Base-by-base conservation (phyloP, 1,140 invertebrate species). In the Drosophila lacertosa region DNA sequence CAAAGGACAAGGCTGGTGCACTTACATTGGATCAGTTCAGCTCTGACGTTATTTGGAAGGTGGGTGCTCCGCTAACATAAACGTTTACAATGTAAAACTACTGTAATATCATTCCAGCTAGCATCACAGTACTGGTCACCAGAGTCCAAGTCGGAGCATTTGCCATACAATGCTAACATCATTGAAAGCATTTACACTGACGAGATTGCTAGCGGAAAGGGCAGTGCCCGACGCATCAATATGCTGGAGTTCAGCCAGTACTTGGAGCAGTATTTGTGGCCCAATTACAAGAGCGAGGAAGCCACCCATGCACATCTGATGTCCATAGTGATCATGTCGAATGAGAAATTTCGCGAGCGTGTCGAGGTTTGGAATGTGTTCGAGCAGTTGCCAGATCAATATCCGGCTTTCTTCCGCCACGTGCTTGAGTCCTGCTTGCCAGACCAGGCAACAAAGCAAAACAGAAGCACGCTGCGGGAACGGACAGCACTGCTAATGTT, bases 171-270 rank as follows among this genome's bases (percentile, higher is more conserved):
- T 92, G 83, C 94, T 16, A 91, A 95, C 67, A 94, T 97, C 69
- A 94, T 97, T 37, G 96, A 97, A 81, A 94, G 96, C 77, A 95
- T 97, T 77, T 97, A 97, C 83, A 90, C 94, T 18, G 93, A 95
- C 78, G 96, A 98, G 92, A 96, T 97, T 79, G 93, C 93, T 73
- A 94, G 94, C 32, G 94, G 94, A 58, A 95, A 94, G 92, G 94
- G 92, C 92, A 95, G 96, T 4, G 96, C 97, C 4, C 93, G 96
- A 37, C 93, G 97, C 13, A 97, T 98, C 51, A 98, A 99, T 95
- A 96, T 99, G 93, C 92, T 99, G 29, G 98, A 99, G 92, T 98
- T 99, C 86, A 98, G 97, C 88, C 98, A 99, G 79, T 99, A 99
- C 92, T 91, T 99, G 65, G 98, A 99, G 91, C 97, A 98, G 89